Base-by-base conservation (phyloP, 1,140 invertebrate genomes). In the Drosophila kohkoa region DNA sequence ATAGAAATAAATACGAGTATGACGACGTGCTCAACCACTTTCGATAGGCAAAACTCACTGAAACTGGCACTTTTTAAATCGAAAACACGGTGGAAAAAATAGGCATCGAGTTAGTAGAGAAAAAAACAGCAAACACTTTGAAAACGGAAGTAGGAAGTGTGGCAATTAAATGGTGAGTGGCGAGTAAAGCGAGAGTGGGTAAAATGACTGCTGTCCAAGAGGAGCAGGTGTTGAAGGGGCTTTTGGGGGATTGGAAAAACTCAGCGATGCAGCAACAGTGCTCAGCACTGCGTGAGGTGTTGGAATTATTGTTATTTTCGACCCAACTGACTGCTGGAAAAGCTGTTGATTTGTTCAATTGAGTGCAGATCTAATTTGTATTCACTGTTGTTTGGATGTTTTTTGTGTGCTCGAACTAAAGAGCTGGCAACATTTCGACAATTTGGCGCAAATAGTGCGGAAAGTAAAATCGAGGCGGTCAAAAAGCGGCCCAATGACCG, bases 61-160 rank as follows among this genome's bases (percentile, higher is more conserved):
- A 46, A 57, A 38, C 38, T 64, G 20, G 30, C 55, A 48, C 38
- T 64, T 63, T 45, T 30, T 4, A 60, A 58, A 54, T 51, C 25
- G 57, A 71, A 45, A 45, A 58, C 30, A 35, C n/a, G 5, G 8
- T 51, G 30, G 35, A 65, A 72, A 63, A 74, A 54, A 59, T 25
- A 11, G 25, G 58, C n/a, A 25, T 49, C 20, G 54, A 43, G 35
- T 52, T 5, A 11, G 11, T 32, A 13, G 16, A n/a, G 4, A 52
- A 43, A 65, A 65, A 68, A 58, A 52, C 8, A 52, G 35, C 32
- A 25, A 72, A 67, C 54, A 67, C 70, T 83, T 66, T 46, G 46
- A 64, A 77, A 87, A 67, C 83, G 83, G 83, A 88, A 85, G 81
- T 89, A 38, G 74, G 87, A 88, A 83, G 83, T 88, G 85, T 75